These are phyloP conservation scores for Lepidochitona cinerea DNA, from an alignment of 2,888 invertebrate genomes.

Conservation along the genomic window DNA sequence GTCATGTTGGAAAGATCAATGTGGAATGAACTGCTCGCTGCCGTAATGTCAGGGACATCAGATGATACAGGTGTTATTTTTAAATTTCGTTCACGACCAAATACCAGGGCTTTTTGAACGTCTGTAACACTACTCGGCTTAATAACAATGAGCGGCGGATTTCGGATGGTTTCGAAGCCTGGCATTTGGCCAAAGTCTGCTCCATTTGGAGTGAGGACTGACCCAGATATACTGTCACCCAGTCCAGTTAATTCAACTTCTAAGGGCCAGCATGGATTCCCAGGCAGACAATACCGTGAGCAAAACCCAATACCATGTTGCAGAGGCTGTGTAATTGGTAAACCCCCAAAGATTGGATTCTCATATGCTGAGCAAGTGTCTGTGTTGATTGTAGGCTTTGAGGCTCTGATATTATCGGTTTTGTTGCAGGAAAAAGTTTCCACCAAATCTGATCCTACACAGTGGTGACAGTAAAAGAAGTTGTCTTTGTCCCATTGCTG, in stretches of 20 bases:
- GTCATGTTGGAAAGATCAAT: background rate
- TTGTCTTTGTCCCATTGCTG: constrained; percentile 1
- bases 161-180: background rate
- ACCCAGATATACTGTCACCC: background rate
- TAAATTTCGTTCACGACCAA: background rate
- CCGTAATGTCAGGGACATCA: background rate
- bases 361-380: background rate
- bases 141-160: background rate
- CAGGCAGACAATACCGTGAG: background rate
- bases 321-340: background rate
- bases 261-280: background rate
- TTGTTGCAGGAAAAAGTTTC: background rate
- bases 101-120: background rate
- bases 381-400: background rate
- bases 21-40: background rate
- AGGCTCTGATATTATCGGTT: background rate
- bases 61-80: background rate
- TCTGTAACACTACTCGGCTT: background rate
- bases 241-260: background rate
- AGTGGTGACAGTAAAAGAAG: constrained; percentile 5
- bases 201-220: background rate
- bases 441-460: background rate
- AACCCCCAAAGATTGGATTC: background rate
- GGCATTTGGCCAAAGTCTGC: background rate
- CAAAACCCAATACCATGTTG: background rate